phyloP scores from a whole-genome alignment of 2,888 invertebrate genomes.

The Ischnus inquisitorius region DNA sequence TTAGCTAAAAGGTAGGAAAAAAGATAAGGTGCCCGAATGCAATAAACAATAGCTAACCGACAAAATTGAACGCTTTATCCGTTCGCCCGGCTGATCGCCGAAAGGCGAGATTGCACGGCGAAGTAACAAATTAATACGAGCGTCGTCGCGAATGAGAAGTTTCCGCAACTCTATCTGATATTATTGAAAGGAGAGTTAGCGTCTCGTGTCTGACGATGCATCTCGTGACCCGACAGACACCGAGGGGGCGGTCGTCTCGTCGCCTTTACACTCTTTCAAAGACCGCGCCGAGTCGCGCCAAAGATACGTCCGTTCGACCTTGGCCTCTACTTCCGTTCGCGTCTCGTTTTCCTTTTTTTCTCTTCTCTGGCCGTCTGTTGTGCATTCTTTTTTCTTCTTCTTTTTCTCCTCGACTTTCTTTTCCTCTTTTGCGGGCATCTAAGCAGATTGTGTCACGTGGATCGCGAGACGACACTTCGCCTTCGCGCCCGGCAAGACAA shows the following conservation, averaged over 20 bases:
- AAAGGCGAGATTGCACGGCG: too few relatives aligned
- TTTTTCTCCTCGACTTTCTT: background rate
- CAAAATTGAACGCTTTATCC: too few relatives aligned
- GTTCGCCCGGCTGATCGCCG: too few relatives aligned
- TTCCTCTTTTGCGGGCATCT: background rate
- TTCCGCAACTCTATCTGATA: background rate
- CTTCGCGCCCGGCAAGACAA: background rate
- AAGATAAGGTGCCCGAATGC: too few relatives aligned
- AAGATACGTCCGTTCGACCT: conserved; percentile 39
- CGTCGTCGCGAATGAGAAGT: background rate
- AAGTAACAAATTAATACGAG: background rate
- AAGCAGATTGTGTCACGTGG: conserved; percentile 26
- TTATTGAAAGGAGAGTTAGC: background rate
- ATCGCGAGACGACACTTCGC: conserved; percentile 17
- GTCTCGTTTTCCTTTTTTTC: conserved; percentile 7
- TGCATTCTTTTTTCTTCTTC: background rate
- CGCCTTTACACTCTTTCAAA: conserved; percentile 5
- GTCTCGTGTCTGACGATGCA: conserved; percentile 15
- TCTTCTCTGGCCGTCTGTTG: background rate
- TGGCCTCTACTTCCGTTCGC: conserved; percentile 40
- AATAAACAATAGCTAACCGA: too few relatives aligned
- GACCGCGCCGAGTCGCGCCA: conserved; percentile 1
- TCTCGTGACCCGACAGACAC: background rate
- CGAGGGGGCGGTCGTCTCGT: background rate
- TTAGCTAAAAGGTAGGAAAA: too few relatives aligned